A percentile compares a stretch with the other conserved stretches of the same genome.
phyloP scores from a whole-genome alignment of 2,113 vertebrate species.

The Pterocles burchelli region DNA sequence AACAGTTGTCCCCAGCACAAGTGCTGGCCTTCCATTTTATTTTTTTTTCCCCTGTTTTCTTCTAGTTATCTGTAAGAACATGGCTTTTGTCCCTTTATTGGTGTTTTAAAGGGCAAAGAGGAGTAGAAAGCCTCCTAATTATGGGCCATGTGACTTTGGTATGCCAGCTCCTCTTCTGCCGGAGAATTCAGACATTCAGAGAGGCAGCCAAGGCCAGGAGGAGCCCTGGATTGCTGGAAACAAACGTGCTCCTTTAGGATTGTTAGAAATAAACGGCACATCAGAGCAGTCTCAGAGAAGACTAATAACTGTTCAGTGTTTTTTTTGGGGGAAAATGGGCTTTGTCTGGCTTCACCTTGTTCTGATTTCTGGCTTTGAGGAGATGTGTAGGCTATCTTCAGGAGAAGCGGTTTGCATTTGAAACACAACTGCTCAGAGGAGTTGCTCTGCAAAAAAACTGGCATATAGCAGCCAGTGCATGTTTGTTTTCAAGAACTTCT shows the following conservation, averaged over 20 bases:
- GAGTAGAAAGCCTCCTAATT: slow-evolving; percentile 26
- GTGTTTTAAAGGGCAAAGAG: slow-evolving; percentile 45
- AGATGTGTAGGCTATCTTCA: neutral
- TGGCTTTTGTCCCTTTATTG: neutral
- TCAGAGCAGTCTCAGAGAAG: neutral
- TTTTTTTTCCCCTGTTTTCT: neutral
- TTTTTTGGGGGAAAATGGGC: neutral
- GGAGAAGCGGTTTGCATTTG: neutral
- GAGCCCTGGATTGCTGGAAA: neutral
- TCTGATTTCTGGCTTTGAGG: neutral
- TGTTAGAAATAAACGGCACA: fast-evolving
- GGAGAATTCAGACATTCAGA: neutral
- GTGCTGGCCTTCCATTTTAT: slow-evolving; percentile 6
- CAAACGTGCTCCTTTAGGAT: neutral
- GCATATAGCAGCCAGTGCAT: fast-evolving
- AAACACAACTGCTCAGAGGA: neutral
- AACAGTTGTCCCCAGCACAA: slow-evolving; percentile 49
- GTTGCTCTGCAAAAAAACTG: neutral
- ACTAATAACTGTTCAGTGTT: fast-evolving
- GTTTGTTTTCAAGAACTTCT: neutral
- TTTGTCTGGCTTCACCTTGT: neutral
- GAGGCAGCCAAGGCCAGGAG: neutral
- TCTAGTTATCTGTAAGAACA: neutral
- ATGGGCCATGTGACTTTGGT: neutral
- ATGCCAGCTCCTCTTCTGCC: neutral